Conservation (phyloP, 35 echinoderm and acorn worm species). For the Lytechinus pictus region DNA sequence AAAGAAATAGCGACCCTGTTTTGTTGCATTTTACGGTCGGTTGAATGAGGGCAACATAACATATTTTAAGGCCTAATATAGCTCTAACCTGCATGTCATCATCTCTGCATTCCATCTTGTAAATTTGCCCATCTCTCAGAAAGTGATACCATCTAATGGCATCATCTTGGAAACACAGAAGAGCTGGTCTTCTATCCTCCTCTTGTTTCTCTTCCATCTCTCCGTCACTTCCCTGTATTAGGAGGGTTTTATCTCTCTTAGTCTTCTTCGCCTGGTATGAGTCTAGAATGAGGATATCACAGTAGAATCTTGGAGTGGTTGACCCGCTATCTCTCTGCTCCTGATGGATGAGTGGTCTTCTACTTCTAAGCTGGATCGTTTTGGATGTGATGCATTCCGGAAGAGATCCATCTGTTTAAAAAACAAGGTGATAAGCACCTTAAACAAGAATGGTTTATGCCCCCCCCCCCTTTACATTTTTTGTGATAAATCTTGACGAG, state of each 20-base stretch:
- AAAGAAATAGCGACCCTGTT: no score
- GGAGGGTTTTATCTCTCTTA: background rate
- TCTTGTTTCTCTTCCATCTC: background rate
- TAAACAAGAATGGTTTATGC: no score
- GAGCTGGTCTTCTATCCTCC: background rate
- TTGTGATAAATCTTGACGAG: no score
- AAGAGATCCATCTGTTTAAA: background rate
- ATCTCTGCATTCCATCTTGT: background rate
- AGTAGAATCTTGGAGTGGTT: background rate
- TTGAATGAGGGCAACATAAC: no score
- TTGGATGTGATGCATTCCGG: background rate
- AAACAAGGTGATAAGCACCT: background rate
- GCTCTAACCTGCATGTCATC: background rate
- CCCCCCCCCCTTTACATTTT: no score
- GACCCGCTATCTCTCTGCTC: background rate
- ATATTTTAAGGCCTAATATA: background rate
- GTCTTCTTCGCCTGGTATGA: background rate
- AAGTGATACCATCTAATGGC: conserved; percentile 35
- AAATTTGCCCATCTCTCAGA: background rate
- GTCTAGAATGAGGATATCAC: background rate
- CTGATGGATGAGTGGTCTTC: background rate
- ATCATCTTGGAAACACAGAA: conserved; percentile 39
- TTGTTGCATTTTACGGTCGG: no score
- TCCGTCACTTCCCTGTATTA: background rate
- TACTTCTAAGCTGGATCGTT: background rate